A percentile compares a stretch with the other conserved stretches of the same genome.
Conservation (phyloP, 2,888 invertebrate genomes). For the Allygus modestus region DNA sequence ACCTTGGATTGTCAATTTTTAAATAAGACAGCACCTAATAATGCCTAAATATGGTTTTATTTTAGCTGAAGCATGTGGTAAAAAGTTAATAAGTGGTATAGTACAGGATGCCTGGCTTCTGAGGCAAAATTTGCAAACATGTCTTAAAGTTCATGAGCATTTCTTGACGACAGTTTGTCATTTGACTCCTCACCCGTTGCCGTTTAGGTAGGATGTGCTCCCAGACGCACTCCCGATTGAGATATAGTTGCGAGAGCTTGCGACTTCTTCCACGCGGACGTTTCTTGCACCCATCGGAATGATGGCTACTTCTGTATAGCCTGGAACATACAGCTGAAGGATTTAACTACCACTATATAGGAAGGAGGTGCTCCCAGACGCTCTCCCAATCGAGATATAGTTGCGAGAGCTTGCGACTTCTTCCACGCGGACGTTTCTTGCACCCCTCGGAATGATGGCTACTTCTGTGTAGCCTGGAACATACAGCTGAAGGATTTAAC, state of each 20-base stretch:
- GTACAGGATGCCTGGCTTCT: no score
- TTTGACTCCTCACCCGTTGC: slow-evolving; percentile 77
- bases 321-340: slow-evolving; percentile 70
- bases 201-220: slow-evolving; percentile 79
- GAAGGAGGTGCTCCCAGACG: slow-evolving; percentile 76
- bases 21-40: no score
- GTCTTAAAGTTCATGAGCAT: no score
- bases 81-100: no score
- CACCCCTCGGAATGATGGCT: slow-evolving; percentile 78
- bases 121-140: no score
- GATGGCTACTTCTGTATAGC: slow-evolving; percentile 79
- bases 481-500: no score
- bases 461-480: slow-evolving; percentile 78
- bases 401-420: slow-evolving; percentile 78
- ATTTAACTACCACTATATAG: no score
- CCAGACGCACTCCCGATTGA: slow-evolving; percentile 78
- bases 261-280: slow-evolving; percentile 79
- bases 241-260: slow-evolving; percentile 76
- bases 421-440: slow-evolving; percentile 79
- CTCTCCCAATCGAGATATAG: slow-evolving; percentile 77
- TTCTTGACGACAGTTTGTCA: no score
- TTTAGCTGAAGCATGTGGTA: no score
- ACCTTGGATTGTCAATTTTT: no score
- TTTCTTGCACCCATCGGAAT: slow-evolving; percentile 80
- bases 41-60: no score